Conservation (phyloP, 2,113 vertebrate genomes). For the Isichthys henryi region DNA sequence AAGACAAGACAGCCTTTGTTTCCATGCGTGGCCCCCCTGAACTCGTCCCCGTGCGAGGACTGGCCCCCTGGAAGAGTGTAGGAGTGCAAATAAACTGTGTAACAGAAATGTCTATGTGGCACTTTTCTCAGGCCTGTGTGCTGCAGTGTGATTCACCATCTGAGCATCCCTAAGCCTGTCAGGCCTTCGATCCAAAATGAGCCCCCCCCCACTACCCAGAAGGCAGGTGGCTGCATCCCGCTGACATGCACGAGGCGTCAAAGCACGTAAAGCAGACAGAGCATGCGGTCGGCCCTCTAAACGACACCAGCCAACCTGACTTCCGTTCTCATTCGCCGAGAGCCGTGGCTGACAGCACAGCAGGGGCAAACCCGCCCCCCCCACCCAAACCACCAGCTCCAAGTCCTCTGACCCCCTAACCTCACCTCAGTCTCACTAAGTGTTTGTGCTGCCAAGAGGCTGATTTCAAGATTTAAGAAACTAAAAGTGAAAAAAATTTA, state of each 20-base stretch:
- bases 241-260: background rate
- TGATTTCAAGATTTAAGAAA: background rate
- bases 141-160: background rate
- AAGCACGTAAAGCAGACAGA: background rate
- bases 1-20: slow-evolving; percentile 38
- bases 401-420: background rate
- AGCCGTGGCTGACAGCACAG: background rate
- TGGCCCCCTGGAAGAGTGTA: background rate
- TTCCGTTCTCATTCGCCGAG: background rate
- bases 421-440: background rate
- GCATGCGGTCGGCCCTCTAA: background rate
- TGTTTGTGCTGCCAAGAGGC: background rate
- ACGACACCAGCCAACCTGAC: background rate
- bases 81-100: background rate
- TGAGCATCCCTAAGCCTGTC: background rate
- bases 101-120: background rate
- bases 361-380: background rate
- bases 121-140: background rate
- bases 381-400: background rate
- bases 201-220: background rate
- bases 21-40: slow-evolving; percentile 23
- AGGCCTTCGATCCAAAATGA: background rate
- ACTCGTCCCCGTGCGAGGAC: background rate
- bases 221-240: background rate
- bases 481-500: background rate